Base-by-base conservation (phyloP, 2,888 invertebrate genomes). In the Coleophora flavipennella region DNA sequence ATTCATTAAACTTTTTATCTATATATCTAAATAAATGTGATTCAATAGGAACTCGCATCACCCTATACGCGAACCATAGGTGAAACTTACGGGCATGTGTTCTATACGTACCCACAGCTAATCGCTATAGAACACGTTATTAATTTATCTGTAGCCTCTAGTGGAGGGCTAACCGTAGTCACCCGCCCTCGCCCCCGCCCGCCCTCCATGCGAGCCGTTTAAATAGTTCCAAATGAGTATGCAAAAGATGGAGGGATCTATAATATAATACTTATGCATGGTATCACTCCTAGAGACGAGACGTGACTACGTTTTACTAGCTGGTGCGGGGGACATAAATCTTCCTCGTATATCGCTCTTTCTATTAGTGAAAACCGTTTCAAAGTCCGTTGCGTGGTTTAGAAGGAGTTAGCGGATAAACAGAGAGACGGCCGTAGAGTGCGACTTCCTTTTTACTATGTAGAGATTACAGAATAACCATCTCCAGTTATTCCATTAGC, bases 191-290 rank as follows among this genome's bases (percentile, higher is more conserved):
- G 45, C 45, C 52, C 49, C 33, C 63, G 45, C 57, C 58, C 55
- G 56, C 61, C 63, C 51, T 43, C 49, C 46, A 20, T 20, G 43
- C 44, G 51, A 51, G 55, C 67, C 74, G 78, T 79, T 83, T 79
- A 80, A 83, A 81, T 80, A 80, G 77, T 76, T 74, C 83, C 69
- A 80, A 84, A 80, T 76, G 81, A 79, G 81, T 80, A 79, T 81
- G 81, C 83, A 78, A 74, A 75, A 76, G 73, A 76, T 71, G 75
- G 67, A 20, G 20, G 20, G 20, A 20, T 6, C 20, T 20, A 20
- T 6, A 20, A 20, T 6, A 20, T 6, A 6, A 6, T 70, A 61
- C 68, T 68, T 71, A 73, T 68, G 76, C 74, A 74, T 69, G 71
- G 70, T n/a, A n/a, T 67, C 73, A 69, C 56, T 67, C 69, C 65